phyloP scores from a whole-genome alignment of 1,140 invertebrate genomes.

The Drosophila cardini region DNA sequence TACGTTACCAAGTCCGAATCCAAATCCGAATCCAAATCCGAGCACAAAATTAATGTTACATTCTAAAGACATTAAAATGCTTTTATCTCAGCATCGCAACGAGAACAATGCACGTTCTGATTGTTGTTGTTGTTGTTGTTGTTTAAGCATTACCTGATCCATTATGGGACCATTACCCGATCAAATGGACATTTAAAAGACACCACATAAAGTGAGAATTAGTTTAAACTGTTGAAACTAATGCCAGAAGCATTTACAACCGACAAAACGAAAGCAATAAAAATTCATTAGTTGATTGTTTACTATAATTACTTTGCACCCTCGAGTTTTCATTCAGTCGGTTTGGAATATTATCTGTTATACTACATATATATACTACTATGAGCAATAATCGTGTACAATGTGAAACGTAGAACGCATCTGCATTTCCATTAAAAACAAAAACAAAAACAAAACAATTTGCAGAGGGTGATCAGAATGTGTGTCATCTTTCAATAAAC shows the following conservation, averaged over 20 bases:
- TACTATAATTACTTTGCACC: conserved; percentile 42
- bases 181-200: conserved; percentile 2
- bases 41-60: conserved; percentile 42
- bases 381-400: background rate
- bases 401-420: conserved; percentile 9
- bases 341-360: background rate
- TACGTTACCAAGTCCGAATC: background rate
- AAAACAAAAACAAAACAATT: conserved; percentile 40
- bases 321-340: conserved; percentile 1
- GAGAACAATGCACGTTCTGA: conserved; percentile 38
- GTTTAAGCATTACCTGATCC: background rate
- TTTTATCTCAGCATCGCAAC: conserved; percentile 62
- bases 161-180: conserved; percentile 7
- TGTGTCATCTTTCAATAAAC: conserved; percentile 37
- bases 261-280: conserved; percentile 36
- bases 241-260: background rate
- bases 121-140: background rate
- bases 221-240: conserved; percentile 9
- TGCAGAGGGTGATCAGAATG: conserved; percentile 10
- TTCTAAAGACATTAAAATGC: conserved; percentile 75
- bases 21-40: background rate
- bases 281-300: conserved; percentile 42
- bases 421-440: conserved; percentile 35
- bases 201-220: conserved; percentile 2
- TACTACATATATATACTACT: conserved; percentile 6